phyloP scores from a whole-genome alignment of 2,888 invertebrate species.

The Thelaira solivaga region DNA sequence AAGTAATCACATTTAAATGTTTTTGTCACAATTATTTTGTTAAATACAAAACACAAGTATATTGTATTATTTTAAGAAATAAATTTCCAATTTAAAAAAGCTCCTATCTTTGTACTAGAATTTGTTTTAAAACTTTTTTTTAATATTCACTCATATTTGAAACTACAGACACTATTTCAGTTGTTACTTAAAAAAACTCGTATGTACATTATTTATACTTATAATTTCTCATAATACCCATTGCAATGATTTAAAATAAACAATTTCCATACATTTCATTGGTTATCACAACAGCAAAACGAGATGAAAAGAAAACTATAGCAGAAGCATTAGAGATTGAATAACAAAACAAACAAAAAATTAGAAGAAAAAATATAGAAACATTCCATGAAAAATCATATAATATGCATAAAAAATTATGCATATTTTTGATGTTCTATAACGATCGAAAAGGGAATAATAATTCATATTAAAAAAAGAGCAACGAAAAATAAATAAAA shows the following conservation, averaged over 20 bases:
- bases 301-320: neutral
- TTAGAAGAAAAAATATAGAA: slow-evolving; percentile 3
- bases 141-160: too few species aligned
- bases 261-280: slow-evolving; percentile 21
- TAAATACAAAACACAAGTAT: too few species aligned
- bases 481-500: neutral
- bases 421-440: slow-evolving; percentile 38
- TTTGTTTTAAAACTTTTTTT: too few species aligned
- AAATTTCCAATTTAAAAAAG: too few species aligned
- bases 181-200: too few species aligned
- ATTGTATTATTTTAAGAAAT: too few species aligned
- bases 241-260: slow-evolving; percentile 19
- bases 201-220: neutral
- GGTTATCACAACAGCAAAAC: neutral
- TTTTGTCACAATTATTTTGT: too few species aligned
- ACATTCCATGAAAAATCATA: too few species aligned
- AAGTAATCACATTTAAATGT: too few species aligned
- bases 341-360: neutral
- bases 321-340: neutral
- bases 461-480: slow-evolving; percentile 34
- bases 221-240: neutral
- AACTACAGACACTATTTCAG: too few species aligned
- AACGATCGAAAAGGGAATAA: slow-evolving; percentile 51
- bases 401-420: slow-evolving; percentile 47
- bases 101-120: too few species aligned